Evolutionary conservation across 1,140 invertebrate species (phyloP), one percentile per base, ranked within the genome.

Genomic region (Homarus americanus): DNA sequence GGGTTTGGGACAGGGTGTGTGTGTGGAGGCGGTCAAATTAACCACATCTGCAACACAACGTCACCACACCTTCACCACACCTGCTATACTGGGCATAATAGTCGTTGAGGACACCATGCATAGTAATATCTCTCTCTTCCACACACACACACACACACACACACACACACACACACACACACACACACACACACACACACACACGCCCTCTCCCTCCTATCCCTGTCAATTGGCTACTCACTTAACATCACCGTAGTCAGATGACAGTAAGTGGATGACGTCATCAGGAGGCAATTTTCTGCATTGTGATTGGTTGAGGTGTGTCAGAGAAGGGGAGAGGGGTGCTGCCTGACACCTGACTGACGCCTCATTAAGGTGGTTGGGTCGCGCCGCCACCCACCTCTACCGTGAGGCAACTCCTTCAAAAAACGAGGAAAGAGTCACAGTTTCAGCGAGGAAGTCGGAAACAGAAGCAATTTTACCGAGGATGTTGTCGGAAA

Each of bases 201-300:
- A 58, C 53, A 58, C n/a, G 24, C 53, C 53, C 12, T 58, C 53
- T 4, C n/a, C n/a, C 53, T 20, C 12, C 53, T 24, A 58, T 24
- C 4, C 17, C 53, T 20, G 24, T 3, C 5, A 58, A 15, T 24
- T 24, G 0, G 24, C 53, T 24, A 58, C 5, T 24, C 53, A 32
- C 63, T 12, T 69, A 5, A 32, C 28, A 69, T 32, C 5, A 7
- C n/a, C 63, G 28, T 69, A 69, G 32, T 69, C 63, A 69, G 63
- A 69, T 69, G 63, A 69, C 28, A 32, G 63, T 69, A 32, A 69
- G 63, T 69, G 5, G 63, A 32, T 69, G 63, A 32, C 63, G 63
- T 69, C 63, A 69, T 69, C 63, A 9, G 63, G 28, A 69, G 63
- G 63, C n/a, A 69, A 69, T 69, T 69, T 69, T 69, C 63, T 69